Percentiles rank a stretch among this genome's conserved stretches.
Evolutionary conservation across 2,797 vertebrate genomes (phyloP).

Genomic region (Platyrinchus mystaceus): DNA sequence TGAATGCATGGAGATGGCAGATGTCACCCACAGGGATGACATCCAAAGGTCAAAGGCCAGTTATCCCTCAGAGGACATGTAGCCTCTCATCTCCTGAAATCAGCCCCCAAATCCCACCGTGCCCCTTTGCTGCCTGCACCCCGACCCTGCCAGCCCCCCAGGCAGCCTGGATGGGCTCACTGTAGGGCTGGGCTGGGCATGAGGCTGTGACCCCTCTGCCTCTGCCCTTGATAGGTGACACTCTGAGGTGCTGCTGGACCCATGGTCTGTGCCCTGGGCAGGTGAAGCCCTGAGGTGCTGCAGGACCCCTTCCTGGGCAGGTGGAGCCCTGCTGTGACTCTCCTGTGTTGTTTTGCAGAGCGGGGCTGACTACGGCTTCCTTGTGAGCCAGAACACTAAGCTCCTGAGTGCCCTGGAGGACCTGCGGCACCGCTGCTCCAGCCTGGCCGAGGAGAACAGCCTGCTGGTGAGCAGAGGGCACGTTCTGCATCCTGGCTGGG

Average conservation of each 20-base stretch:
- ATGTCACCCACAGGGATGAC: not conserved
- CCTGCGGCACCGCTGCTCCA: constrained; percentile 86
- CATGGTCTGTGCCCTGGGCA: not conserved
- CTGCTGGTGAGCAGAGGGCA: constrained; percentile 84
- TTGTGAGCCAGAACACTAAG: constrained; percentile 87
- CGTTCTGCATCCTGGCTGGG: not conserved
- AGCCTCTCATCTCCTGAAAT: not conserved
- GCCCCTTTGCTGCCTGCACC: not conserved
- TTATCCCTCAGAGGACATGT: not conserved
- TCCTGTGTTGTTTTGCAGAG: not conserved
- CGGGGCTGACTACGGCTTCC: constrained; percentile 60
- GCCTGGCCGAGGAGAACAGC: constrained; percentile 90
- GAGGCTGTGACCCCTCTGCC: not conserved
- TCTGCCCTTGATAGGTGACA: not conserved
- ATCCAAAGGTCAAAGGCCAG: not conserved
- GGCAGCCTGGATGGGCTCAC: not conserved
- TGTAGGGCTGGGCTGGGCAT: fast-evolving
- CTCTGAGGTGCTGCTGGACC: not conserved
- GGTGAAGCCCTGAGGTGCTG: not conserved
- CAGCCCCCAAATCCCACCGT: not conserved
- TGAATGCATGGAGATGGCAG: not conserved
- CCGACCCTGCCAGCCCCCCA: not conserved
- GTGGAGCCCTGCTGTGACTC: not conserved
- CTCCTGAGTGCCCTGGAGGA: constrained; percentile 87
- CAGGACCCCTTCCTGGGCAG: not conserved